Base-by-base conservation (phyloP, 2,888 invertebrate species). In the Limenitis camilla region DNA sequence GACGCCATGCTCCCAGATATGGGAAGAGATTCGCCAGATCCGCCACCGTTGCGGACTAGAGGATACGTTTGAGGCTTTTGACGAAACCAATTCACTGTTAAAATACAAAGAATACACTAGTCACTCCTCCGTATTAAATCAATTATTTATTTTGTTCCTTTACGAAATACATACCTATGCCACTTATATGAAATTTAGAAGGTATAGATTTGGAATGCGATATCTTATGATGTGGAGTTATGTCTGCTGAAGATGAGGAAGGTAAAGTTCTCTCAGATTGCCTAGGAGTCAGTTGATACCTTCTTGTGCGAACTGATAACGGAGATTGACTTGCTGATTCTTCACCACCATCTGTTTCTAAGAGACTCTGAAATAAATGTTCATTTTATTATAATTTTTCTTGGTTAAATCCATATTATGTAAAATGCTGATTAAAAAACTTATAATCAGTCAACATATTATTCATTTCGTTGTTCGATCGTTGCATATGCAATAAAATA, bases 251-350 rank as follows among this genome's bases (percentile, higher is more conserved):
- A 6, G 93, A 88, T 75, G 90, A 71, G 61, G 84, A 67, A 71
- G 89, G 68, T 32, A 96, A 87, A 44, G 94, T 92, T 10, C 93
- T 89, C 70, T 95, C 95, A 38, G 95, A 95, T 63, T 95, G 95
- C n/a, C 95, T 86, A 39, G 95, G 95, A 0, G 95, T 95, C 29
- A 95, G 78, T 40, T 94, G 92, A 66, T 92, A 91, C 60, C 92
- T 91, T 46, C 94, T 92, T 47, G 93, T 92, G 5, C 94, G 89
- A 36, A 94, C 94, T 3, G 93, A 92, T 47, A 94, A 71, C 1
- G 94, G 94, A 47, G 94, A 94, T 72, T 95, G 95, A 63, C 93
- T 94, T 2, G 90, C 88, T 61, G 93, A 90, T 61, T 95, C 95
- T 41, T 94, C 94, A 9, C 90, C 90, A 0, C 90, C 88, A 62